A percentile compares a stretch with the other conserved stretches of the same genome.
Conservation (phyloP, 2,113 vertebrate species). For the Hippocampus zosterae region DNA sequence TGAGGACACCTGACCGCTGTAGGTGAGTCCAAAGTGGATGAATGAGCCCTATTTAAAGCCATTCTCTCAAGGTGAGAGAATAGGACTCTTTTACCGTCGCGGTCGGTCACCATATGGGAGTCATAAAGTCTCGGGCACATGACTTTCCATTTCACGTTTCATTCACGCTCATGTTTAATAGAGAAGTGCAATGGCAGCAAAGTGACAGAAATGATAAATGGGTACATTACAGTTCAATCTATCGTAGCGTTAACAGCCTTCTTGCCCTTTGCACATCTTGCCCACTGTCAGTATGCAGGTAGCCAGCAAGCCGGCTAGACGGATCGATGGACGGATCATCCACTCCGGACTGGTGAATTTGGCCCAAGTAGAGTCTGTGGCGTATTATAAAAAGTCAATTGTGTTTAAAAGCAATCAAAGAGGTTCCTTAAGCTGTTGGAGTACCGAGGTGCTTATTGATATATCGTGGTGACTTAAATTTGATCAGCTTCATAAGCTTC, state of each 20-base stretch:
- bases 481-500: background rate
- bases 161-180: conserved; percentile 23
- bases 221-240: conserved; percentile 19
- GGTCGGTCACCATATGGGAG: background rate
- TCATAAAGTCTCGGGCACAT: background rate
- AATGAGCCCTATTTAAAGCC: background rate
- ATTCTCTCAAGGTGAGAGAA: background rate
- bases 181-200: background rate
- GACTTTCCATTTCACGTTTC: conserved; percentile 19
- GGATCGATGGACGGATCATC: background rate
- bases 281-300: background rate
- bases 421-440: too few species aligned
- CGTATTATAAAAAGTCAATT: too few species aligned
- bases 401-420: too few species aligned
- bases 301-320: too few species aligned
- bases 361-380: too few species aligned
- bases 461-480: too few species aligned
- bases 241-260: background rate
- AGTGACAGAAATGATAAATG: conserved; percentile 31
- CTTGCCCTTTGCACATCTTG: background rate
- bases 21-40: background rate
- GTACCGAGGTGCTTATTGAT: too few species aligned
- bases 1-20: too few species aligned
- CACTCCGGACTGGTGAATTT: too few species aligned
- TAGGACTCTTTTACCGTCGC: background rate